Evolutionary conservation across 2,888 invertebrate species (phyloP).

Genomic region (Chalcis sispes): DNA sequence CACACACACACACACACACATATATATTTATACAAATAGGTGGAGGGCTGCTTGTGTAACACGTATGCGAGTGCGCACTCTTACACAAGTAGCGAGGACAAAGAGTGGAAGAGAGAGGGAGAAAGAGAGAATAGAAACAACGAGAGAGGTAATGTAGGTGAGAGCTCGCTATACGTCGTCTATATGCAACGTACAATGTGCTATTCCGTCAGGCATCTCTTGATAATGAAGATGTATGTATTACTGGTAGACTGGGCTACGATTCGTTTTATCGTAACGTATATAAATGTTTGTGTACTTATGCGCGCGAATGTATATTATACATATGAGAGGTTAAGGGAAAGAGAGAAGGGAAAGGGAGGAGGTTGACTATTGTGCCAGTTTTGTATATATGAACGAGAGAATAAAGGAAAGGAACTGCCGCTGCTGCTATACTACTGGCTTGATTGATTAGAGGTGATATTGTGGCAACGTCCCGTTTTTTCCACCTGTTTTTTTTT

Average conservation of each 20-base stretch:
- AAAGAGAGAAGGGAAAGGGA: too few species aligned
- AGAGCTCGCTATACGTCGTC: background rate
- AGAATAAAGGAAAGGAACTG: background rate
- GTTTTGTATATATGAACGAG: too few species aligned
- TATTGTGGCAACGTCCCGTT: too few species aligned
- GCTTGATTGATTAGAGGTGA: background rate
- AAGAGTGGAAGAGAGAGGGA: slow-evolving; percentile 1
- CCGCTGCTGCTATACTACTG: too few species aligned
- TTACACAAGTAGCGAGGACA: too few species aligned
- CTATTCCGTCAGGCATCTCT: background rate
- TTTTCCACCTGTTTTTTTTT: too few species aligned
- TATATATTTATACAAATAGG: background rate
- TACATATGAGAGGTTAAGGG: too few species aligned
- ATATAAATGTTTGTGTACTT: background rate
- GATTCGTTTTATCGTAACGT: slow-evolving; percentile 3
- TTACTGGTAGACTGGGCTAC: background rate
- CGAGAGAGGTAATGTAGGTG: background rate
- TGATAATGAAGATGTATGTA: slow-evolving; percentile 21
- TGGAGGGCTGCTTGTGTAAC: background rate
- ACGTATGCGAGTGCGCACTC: background rate
- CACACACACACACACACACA: background rate
- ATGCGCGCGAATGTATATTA: too few species aligned
- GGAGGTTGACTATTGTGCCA: too few species aligned
- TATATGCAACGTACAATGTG: slow-evolving; percentile 25
- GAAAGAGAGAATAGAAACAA: background rate